phyloP scores from a whole-genome alignment of 2,797 vertebrate species.

The Eospalax fontanierii region DNA sequence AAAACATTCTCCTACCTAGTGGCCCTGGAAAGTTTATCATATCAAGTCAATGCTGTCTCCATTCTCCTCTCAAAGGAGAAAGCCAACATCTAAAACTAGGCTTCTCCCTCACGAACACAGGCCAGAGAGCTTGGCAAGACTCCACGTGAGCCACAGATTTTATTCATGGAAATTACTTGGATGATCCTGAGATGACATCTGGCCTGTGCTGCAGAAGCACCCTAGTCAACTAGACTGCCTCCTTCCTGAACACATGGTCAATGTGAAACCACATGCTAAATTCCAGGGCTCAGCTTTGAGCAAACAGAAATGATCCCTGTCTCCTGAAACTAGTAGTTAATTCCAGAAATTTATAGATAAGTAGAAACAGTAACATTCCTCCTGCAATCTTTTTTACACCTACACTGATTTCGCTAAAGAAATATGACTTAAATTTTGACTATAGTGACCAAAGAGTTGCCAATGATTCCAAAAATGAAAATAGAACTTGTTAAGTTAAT shows the following conservation, averaged over 20 bases:
- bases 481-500: not conserved
- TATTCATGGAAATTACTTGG: conserved; percentile 20
- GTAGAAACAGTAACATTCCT: not conserved
- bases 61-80: not conserved
- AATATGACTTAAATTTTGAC: conserved; percentile 27
- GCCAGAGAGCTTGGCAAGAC: not conserved
- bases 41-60: not conserved
- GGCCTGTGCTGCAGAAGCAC: not conserved
- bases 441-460: conserved; percentile 33
- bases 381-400: not conserved
- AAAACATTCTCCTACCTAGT: not conserved
- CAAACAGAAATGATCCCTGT: not conserved
- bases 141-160: not conserved
- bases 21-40: not conserved
- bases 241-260: not conserved
- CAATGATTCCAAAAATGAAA: not conserved
- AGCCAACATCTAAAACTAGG: not conserved
- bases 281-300: not conserved
- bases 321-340: not conserved
- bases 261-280: not conserved
- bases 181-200: not conserved
- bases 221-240: not conserved
- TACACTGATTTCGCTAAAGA: conserved; percentile 9
- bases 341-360: not conserved
- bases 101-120: not conserved